Base-by-base conservation (phyloP, 2,888 invertebrate genomes). In the Mythimna loreyi region DNA sequence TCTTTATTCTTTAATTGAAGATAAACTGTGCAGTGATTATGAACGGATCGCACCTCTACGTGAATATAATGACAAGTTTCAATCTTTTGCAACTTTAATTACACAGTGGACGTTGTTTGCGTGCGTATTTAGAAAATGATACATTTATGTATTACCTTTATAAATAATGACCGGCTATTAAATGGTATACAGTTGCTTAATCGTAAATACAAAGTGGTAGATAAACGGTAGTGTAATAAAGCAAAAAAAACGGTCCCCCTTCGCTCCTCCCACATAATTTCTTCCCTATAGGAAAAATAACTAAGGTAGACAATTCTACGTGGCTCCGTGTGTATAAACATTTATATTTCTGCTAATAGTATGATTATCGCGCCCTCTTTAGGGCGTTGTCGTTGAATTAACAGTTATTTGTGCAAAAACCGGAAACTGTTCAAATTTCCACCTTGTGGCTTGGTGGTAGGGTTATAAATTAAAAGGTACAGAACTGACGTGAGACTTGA, bases 311-410 rank as follows among this genome's bases (percentile, higher is more conserved):
- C 75, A 55, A 58, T 75, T 50, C 62, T 67, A 45, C 62, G 28
- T 30, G 36, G 64, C 75, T 63, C 59, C 69, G 53, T 78, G 67
- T 78, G 74, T 80, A 84, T 79, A 80, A 84, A 81, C 79, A 82
- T 84, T 84, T 78, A 82, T 81, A 72, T 71, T 64, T 78, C 80
- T 61, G 75, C 77, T 84, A 78, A 84, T 81, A 77, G 83, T 77
- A 80, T 76, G 80, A 83, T 86, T 85, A 86, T 84, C 80, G 85
- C 82, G 80, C 85, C 84, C 86, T 82, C 81, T 81, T 78, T 80
- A 85, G 83, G 86, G 87, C 82, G 86, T 86, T 80, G 82, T 85
- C 83, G 78, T 78, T 69, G 75, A 84, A 81, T 83, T 85, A 81
- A 83, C 83, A 81, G 78, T 75, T 85, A 84, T 75, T 81, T 73